phyloP scores from a whole-genome alignment of 1,140 invertebrate species.

The Eriocheir sinensis region DNA sequence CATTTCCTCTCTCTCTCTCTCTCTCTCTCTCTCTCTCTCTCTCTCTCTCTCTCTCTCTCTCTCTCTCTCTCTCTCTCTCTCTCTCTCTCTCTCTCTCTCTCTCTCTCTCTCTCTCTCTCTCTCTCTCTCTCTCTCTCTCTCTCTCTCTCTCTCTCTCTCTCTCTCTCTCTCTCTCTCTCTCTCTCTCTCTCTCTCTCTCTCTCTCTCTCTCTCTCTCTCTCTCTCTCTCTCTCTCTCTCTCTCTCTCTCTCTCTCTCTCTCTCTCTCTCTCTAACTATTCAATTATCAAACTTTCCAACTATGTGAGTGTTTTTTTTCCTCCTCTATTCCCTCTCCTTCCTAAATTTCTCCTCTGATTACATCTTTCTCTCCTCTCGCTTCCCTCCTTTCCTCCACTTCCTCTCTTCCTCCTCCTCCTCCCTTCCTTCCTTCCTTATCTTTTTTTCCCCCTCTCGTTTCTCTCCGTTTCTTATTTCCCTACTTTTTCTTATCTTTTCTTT shows the following conservation, averaged over 20 bases:
- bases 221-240: too few relatives aligned
- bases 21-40: background rate
- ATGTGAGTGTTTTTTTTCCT: constrained; percentile 16
- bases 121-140: background rate
- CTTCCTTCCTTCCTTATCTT: background rate
- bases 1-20: background rate
- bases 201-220: constrained; percentile 14
- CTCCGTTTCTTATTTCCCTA: background rate
- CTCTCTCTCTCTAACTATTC: background rate
- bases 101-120: background rate
- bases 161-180: background rate
- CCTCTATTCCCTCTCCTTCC: background rate
- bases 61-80: background rate
- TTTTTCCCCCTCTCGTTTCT: background rate
- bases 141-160: background rate
- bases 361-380: background rate
- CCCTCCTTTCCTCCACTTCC: background rate
- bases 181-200: constrained; percentile 22
- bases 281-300: constrained; percentile 12
- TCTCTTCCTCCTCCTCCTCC: background rate
- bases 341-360: background rate
- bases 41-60: background rate
- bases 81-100: background rate
- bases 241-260: too few relatives aligned
- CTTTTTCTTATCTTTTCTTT: background rate